Base-by-base conservation (phyloP, 2,113 vertebrate genomes). In the Engystomops pustulosus region DNA sequence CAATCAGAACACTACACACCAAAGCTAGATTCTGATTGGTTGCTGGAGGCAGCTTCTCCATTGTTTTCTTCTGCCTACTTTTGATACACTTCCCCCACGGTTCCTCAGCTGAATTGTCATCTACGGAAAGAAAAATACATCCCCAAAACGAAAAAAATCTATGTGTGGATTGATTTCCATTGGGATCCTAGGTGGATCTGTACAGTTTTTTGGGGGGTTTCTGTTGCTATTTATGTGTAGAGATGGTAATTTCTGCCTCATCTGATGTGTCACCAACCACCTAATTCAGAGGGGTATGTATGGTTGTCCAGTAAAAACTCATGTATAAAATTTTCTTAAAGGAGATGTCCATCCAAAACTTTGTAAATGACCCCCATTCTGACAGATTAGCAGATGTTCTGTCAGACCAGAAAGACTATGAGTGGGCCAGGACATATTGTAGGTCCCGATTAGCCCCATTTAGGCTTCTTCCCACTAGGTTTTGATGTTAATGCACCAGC, bases 81-180 rank as follows among this genome's bases (percentile, higher is more conserved):
- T 65, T 65, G 60, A 65, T 65, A 17, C 15, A 65, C 18, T 65
- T 8, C 60, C 27, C 60, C 60, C 27, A 32, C 18, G 27, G 27
- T 18, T 82, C 89, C 90, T 62, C 38, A 7, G 30, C 75, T 30
- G 20, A 62, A 45, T 62, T 79, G 53, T 23, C 36, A 65, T 79
- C 55, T 79, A 79, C 41, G 18, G 60, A 32, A 55, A 77, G 74
- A 23, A 77, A 77, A 77, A 77, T 77, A 55, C 53, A 77, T 77
- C 74, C 49, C 74, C 49, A 55, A 76, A 76, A 23, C 41, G 25
- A 60, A 65, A 38, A 34, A 72, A 58, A n/a, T 27, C 51, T 77
- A 15, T 25, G 18, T n/a, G 18, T 23, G 6, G n/a, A n/a, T n/a
- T n/a, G n/a, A n/a, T n/a, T n/a, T n/a, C n/a, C n/a, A n/a, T n/a